phyloP scores from a whole-genome alignment of 2,888 invertebrate species.

The Volucella inanis region DNA sequence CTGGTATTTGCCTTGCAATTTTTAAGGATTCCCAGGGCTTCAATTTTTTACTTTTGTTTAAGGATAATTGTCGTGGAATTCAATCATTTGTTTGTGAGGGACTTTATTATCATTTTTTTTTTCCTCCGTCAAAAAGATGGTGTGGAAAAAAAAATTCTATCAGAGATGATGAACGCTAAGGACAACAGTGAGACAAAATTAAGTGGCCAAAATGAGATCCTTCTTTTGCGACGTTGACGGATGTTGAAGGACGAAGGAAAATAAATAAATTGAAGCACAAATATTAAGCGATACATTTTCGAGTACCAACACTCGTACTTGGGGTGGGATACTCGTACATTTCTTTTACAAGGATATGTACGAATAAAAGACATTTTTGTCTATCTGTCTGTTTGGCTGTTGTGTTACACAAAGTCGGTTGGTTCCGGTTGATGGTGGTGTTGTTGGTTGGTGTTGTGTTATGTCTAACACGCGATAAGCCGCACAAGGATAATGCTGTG shows the following conservation, averaged over 20 bases:
- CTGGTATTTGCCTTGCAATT: slow-evolving; percentile 68
- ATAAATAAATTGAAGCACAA: slow-evolving; percentile 47
- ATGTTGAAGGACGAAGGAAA: slow-evolving; percentile 34
- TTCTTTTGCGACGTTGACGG: slow-evolving; percentile 58
- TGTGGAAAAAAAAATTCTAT: slow-evolving; percentile 35
- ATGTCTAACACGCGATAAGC: slow-evolving; percentile 67
- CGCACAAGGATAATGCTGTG: slow-evolving; percentile 34
- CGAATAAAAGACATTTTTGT: slow-evolving; percentile 41
- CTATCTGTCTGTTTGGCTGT: not conserved
- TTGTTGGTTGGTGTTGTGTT: slow-evolving; percentile 15
- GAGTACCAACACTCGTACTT: not conserved
- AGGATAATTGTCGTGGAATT: slow-evolving; percentile 22
- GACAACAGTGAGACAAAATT: slow-evolving; percentile 36
- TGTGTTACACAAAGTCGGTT: slow-evolving; percentile 27
- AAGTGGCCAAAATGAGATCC: slow-evolving; percentile 61
- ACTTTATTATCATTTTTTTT: not conserved
- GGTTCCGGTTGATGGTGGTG: not conserved
- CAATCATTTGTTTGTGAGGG: slow-evolving; percentile 8
- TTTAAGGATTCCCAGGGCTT: slow-evolving; percentile 55
- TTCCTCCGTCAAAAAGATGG: not conserved
- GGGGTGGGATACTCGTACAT: slow-evolving; percentile 34
- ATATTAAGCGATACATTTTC: slow-evolving; percentile 19
- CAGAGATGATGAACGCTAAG: slow-evolving; percentile 64
- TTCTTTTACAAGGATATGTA: slow-evolving; percentile 6
- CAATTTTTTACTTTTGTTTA: not conserved